Conservation (phyloP, 2,797 vertebrate genomes). For the Propithecus perrieri region DNA sequence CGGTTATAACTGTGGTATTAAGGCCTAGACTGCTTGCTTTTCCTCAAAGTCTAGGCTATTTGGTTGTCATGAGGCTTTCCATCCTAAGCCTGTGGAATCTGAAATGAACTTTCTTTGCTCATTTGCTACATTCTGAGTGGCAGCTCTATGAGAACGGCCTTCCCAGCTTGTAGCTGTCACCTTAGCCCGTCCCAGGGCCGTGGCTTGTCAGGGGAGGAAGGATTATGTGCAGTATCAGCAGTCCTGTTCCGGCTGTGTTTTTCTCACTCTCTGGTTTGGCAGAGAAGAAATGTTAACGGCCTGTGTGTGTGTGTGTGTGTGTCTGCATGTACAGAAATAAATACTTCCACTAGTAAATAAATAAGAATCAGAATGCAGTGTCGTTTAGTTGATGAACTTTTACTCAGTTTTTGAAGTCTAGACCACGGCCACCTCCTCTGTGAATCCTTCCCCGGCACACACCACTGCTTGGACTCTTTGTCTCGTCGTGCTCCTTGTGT, state of each 20-base stretch:
- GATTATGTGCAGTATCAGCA: neutral
- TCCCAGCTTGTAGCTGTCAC: neutral
- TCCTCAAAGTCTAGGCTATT: neutral
- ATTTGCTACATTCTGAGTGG: conserved; percentile 36
- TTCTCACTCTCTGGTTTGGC: neutral
- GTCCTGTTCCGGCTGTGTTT: neutral
- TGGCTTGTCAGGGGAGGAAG: conserved; percentile 44
- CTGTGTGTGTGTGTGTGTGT: neutral
- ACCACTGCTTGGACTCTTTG: neutral
- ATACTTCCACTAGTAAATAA: neutral
- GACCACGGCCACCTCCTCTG: neutral
- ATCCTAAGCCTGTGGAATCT: conserved; percentile 24
- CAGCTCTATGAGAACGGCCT: conserved; percentile 21
- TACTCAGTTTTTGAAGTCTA: neutral
- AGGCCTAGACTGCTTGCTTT: neutral
- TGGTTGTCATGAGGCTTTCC: conserved; percentile 1
- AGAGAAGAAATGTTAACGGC: neutral
- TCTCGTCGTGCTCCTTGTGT: neutral
- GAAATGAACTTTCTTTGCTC: conserved; percentile 63
- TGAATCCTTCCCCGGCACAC: neutral
- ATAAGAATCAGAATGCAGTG: neutral
- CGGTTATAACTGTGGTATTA: neutral
- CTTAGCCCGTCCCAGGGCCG: conserved; percentile 48
- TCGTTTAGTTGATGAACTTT: neutral
- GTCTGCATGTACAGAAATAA: neutral